phyloP scores from a whole-genome alignment of 2,113 vertebrate genomes.

The Notechis scutatus region DNA sequence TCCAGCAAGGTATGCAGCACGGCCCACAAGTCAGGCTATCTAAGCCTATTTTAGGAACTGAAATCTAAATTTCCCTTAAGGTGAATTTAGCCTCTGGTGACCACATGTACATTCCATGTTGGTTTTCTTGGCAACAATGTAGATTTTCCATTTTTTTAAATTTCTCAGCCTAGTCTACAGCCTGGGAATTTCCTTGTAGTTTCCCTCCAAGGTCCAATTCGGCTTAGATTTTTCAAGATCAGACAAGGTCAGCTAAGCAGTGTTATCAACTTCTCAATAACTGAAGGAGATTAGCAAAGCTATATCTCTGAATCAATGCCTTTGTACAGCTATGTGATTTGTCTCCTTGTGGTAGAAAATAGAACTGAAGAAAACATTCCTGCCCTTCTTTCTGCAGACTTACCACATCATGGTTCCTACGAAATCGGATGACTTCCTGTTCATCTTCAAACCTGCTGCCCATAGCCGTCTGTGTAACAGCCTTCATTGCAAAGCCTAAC shows the following conservation, averaged over 20 bases:
- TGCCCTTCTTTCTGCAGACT: slow-evolving; percentile 40
- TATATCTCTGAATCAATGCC: neutral
- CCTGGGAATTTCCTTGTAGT: neutral
- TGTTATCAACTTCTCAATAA: neutral
- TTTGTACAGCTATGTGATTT: neutral
- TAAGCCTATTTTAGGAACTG: neutral
- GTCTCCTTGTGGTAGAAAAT: neutral
- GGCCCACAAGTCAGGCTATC: neutral
- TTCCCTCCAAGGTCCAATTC: neutral
- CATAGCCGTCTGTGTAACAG: slow-evolving; percentile 86
- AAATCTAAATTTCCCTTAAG: neutral
- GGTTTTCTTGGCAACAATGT: neutral
- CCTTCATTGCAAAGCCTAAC: slow-evolving; percentile 92
- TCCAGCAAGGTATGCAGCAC: neutral
- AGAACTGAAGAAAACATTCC: neutral
- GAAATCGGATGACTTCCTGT: slow-evolving; percentile 84
- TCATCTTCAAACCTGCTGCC: slow-evolving; percentile 84
- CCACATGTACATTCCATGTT: neutral
- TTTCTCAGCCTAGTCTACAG: neutral
- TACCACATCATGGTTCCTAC: slow-evolving; percentile 89
- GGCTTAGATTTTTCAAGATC: neutral
- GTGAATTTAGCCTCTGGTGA: neutral
- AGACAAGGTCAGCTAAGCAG: neutral
- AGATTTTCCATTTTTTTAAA: neutral
- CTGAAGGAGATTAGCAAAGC: neutral